phyloP scores from a whole-genome alignment of 37 sponge, comb jelly and placozoan species.

The Mnemiopsis leidyi region DNA sequence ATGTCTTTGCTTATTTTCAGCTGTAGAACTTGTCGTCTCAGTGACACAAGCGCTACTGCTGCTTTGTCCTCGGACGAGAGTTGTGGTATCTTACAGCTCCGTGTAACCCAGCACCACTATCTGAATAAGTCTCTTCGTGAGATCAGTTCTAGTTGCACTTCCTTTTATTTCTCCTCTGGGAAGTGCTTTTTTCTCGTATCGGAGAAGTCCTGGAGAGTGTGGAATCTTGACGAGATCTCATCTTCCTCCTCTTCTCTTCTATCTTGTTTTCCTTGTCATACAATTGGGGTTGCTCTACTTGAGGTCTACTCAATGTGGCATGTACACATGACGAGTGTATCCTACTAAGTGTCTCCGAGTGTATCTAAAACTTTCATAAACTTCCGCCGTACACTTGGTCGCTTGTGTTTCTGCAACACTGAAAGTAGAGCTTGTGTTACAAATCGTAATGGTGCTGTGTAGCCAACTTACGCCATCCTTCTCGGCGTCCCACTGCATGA shows the following conservation, averaged over 20 bases:
- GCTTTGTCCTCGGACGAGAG: not conserved
- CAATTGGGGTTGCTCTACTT: not conserved
- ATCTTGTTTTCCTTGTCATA: no score
- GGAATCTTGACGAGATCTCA: no score
- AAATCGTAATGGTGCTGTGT: no score
- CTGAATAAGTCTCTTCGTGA: not conserved
- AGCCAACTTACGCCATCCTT: not conserved
- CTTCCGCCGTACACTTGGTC: not conserved
- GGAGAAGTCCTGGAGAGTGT: not conserved
- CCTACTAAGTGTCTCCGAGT: constrained; percentile 8
- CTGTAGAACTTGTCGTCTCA: not conserved
- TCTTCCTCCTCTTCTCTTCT: no score
- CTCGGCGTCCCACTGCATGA: not conserved
- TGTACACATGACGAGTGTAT: not conserved
- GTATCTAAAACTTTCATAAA: constrained; percentile 16
- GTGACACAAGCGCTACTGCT: not conserved
- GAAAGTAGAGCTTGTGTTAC: not conserved
- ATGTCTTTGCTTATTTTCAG: not conserved
- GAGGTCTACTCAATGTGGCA: no score
- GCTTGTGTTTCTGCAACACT: not conserved
- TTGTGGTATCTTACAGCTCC: not conserved
- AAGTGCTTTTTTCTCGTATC: not conserved
- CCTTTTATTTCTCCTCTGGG: not conserved
- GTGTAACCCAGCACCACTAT: not conserved
- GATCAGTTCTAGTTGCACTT: not conserved